Conservation (phyloP, 2,113 vertebrate genomes). For the Eonycteris spelaea region DNA sequence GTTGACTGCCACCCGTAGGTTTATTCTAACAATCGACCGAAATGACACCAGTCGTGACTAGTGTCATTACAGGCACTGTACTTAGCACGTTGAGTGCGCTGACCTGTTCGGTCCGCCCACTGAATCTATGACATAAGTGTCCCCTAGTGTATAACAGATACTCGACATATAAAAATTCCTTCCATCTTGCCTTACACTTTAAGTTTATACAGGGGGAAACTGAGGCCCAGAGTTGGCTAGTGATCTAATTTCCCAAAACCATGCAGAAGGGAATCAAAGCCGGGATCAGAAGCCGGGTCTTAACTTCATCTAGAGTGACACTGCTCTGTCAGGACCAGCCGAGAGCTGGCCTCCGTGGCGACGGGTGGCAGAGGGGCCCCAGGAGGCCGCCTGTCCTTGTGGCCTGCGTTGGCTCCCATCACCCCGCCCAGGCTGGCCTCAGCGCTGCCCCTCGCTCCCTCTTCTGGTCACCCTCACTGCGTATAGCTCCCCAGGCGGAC, state of each 20-base stretch:
- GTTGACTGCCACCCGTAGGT: background rate
- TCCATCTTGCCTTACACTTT: background rate
- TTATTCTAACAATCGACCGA: background rate
- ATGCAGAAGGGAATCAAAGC: background rate
- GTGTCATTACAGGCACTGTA: background rate
- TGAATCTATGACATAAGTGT: background rate
- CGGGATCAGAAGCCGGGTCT: background rate
- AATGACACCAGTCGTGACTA: background rate
- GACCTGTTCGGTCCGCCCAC: background rate
- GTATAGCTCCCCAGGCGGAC: background rate
- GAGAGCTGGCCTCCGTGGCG: background rate
- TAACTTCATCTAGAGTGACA: background rate
- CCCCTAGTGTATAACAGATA: too few relatives aligned
- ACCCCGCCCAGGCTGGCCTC: too few relatives aligned
- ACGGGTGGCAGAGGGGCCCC: background rate
- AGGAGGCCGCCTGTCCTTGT: background rate
- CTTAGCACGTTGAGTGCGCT: background rate
- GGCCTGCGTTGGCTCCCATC: background rate
- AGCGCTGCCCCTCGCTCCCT: fast-evolving
- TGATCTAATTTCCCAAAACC: background rate
- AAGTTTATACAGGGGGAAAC: background rate
- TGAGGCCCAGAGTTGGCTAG: background rate
- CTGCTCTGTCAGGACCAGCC: background rate
- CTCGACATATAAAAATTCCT: background rate
- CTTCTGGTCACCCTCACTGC: too few relatives aligned